phyloP scores from a whole-genome alignment of 35 echinoderm and acorn worm species.

The Diadema setosum region DNA sequence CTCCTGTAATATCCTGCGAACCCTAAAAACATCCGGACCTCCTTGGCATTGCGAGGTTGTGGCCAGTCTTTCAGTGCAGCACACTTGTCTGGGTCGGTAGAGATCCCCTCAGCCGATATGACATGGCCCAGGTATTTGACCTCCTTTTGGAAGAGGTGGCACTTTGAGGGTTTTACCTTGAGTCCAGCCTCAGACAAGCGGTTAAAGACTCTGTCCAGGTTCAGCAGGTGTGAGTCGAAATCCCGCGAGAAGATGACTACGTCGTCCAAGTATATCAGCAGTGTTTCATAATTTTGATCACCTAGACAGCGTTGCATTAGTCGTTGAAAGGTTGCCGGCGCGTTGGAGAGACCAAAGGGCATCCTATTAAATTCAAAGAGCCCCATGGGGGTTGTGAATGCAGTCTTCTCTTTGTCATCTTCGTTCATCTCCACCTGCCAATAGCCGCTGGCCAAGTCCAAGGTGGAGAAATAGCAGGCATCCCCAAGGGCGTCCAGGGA shows the following conservation, averaged over 20 bases:
- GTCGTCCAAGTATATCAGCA: conserved; percentile 2
- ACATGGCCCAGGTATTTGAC: too few species aligned
- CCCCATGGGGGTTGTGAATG: background rate
- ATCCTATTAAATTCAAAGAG: conserved; percentile 29
- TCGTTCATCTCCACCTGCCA: background rate
- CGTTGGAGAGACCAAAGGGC: conserved; percentile 34
- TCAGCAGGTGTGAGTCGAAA: background rate
- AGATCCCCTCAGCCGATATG: too few species aligned
- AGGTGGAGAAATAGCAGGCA: too few species aligned
- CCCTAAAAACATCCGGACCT: too few species aligned
- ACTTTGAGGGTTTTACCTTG: conserved; percentile 12
- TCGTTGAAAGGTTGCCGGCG: conserved; percentile 37
- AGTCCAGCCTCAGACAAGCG: background rate
- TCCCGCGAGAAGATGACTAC: conserved; percentile 8
- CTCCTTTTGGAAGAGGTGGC: too few species aligned
- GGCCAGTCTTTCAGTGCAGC: too few species aligned
- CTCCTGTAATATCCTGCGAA: too few species aligned
- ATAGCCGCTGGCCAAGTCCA: background rate
- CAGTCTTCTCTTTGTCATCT: background rate
- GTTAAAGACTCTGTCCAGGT: background rate
- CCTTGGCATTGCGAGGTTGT: too few species aligned
- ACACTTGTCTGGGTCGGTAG: too few species aligned
- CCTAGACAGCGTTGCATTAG: too few species aligned
- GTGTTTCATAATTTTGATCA: too few species aligned
- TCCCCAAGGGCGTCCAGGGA: too few species aligned